Conservation (phyloP, 2,797 vertebrate genomes). For the Semotilus atromaculatus region DNA sequence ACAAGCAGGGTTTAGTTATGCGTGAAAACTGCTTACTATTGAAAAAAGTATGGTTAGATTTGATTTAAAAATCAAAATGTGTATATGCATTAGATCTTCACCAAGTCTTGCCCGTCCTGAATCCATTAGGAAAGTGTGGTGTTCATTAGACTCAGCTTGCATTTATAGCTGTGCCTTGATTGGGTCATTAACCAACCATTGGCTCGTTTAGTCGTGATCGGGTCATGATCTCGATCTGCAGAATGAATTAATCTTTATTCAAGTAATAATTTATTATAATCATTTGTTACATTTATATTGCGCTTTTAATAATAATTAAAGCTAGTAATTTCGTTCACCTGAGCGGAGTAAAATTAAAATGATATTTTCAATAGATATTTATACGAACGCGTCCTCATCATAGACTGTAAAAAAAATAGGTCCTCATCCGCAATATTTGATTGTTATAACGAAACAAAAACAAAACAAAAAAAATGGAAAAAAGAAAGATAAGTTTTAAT, state of each 20-base stretch:
- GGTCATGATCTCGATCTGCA: no score
- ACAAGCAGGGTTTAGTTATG: not conserved
- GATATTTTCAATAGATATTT: not conserved
- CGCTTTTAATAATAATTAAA: no score
- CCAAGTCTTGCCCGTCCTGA: constrained; percentile 29
- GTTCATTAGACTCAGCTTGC: constrained; percentile 45
- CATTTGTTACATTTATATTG: no score
- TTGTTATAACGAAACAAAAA: no score
- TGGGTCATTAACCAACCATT: not conserved
- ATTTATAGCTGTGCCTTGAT: constrained; percentile 59
- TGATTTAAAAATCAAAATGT: not conserved
- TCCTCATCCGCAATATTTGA: not conserved
- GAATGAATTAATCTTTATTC: not conserved
- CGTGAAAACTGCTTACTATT: not conserved
- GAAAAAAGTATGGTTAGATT: not conserved
- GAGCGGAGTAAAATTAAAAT: not conserved
- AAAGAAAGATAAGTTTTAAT: not conserved
- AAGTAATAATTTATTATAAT: no score
- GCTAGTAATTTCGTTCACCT: not conserved
- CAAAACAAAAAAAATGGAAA: no score
- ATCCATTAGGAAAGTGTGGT: constrained; percentile 48
- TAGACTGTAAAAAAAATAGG: no score
- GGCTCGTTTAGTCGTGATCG: not conserved
- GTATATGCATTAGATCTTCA: not conserved
- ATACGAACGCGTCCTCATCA: not conserved